These are phyloP conservation scores for Siniperca scherzeri DNA, from an alignment of 2,797 vertebrate genomes.

Conservation along the genomic window DNA sequence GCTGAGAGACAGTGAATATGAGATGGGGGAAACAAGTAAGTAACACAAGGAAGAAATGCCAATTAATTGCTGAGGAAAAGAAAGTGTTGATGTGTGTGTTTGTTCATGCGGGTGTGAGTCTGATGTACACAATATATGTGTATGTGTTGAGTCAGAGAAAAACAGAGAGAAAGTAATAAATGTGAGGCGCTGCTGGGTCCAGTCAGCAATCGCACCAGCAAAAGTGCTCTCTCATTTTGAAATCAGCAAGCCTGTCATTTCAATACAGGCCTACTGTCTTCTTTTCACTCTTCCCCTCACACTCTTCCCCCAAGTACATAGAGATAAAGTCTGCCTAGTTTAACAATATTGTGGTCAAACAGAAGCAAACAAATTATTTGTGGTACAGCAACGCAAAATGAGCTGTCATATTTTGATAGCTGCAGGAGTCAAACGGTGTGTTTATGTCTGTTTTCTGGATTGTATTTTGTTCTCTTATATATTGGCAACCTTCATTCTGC, in stretches of 20 bases:
- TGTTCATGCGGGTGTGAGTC: background rate
- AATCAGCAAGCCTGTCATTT: slow-evolving; percentile 47
- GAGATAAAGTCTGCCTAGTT: slow-evolving; percentile 40
- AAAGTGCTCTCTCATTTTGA: slow-evolving; percentile 23
- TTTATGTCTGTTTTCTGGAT: slow-evolving; percentile 18
- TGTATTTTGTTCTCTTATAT: slow-evolving; percentile 35
- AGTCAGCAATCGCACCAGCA: background rate
- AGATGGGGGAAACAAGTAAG: slow-evolving; percentile 99
- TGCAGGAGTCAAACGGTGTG: slow-evolving; percentile 35
- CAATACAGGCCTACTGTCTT: slow-evolving; percentile 17
- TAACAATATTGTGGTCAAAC: slow-evolving; percentile 45
- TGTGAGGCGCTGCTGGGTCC: background rate
- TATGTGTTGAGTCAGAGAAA: background rate
- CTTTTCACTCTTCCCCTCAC: slow-evolving; percentile 21
- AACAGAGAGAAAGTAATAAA: slow-evolving; percentile 1
- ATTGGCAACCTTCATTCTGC: slow-evolving; percentile 19
- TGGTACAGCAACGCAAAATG: slow-evolving; percentile 35
- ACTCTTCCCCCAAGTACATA: slow-evolving; percentile 9
- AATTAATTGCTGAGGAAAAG: background rate
- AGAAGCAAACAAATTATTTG: slow-evolving; percentile 52
- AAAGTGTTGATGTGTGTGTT: slow-evolving; percentile 1
- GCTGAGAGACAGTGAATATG: slow-evolving; percentile 97
- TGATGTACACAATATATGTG: background rate
- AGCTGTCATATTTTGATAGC: slow-evolving; percentile 48
- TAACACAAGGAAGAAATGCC: slow-evolving; percentile 47